Percentiles rank a stretch among this genome's conserved stretches.
These are phyloP conservation scores for Thymelicus sylvestris DNA, from an alignment of 2,888 invertebrate species.

Conservation along the genomic window DNA sequence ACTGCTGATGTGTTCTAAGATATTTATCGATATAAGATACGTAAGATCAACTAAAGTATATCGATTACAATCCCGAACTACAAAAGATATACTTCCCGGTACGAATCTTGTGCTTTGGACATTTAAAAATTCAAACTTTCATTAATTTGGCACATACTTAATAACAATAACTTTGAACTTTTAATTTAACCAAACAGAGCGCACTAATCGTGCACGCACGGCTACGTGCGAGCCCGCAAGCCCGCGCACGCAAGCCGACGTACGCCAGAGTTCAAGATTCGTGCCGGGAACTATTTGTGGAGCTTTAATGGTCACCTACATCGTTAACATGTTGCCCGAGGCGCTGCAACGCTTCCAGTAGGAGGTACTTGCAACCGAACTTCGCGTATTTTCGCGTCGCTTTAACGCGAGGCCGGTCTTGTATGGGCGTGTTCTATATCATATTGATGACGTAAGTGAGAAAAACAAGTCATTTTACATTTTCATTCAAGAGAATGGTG, in stretches of 20 bases:
- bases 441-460: slow-evolving; percentile 39
- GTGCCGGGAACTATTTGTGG: slow-evolving; percentile 35
- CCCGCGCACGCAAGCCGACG: background rate
- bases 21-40: slow-evolving; percentile 30
- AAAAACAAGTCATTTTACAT: slow-evolving; percentile 37
- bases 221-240: background rate
- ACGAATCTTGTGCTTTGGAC: slow-evolving; percentile 31
- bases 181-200: background rate
- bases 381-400: slow-evolving; percentile 92
- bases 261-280: slow-evolving; percentile 24
- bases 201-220: background rate
- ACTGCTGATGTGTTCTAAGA: slow-evolving; percentile 27
- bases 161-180: background rate
- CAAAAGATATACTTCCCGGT: slow-evolving; percentile 34
- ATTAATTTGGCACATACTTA: background rate
- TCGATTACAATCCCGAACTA: slow-evolving; percentile 38
- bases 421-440: slow-evolving; percentile 82
- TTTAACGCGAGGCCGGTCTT: slow-evolving; percentile 93
- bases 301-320: slow-evolving; percentile 53
- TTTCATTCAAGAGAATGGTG: slow-evolving; percentile 35
- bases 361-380: slow-evolving; percentile 86
- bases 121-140: background rate
- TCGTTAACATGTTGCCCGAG: slow-evolving; percentile 67
- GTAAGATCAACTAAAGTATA: slow-evolving; percentile 33
- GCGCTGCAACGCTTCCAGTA: slow-evolving; percentile 72